phyloP scores from a whole-genome alignment of 1,140 invertebrate genomes.

The Glossosoma conforme region DNA sequence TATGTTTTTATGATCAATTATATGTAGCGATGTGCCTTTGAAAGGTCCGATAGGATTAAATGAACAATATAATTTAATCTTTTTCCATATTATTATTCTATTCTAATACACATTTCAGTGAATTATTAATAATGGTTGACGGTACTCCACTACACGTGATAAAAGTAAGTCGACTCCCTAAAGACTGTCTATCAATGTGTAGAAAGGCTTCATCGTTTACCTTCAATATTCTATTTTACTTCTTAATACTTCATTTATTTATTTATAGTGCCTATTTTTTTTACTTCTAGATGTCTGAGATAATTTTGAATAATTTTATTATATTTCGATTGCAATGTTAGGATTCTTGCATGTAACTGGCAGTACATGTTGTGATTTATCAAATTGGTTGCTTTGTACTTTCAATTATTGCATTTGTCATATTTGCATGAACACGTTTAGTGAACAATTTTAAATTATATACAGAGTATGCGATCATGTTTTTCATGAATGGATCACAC shows the following conservation, averaged over 20 bases:
- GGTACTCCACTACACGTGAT: slow-evolving; percentile 16
- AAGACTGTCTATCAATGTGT: slow-evolving; percentile 5
- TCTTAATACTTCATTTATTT: not conserved
- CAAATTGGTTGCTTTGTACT: too few species aligned
- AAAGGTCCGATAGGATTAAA: too few species aligned
- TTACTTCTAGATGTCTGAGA: not conserved
- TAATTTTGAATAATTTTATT: slow-evolving; percentile 1
- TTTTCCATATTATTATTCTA: too few species aligned
- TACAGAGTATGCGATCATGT: too few species aligned
- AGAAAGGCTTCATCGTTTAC: not conserved
- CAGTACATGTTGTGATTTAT: too few species aligned
- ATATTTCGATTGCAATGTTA: not conserved
- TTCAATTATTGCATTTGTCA: too few species aligned
- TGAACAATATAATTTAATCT: too few species aligned
- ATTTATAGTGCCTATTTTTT: not conserved
- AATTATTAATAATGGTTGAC: slow-evolving; percentile 14
- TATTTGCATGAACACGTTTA: too few species aligned
- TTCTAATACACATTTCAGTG: slow-evolving; percentile 14
- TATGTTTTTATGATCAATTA: too few species aligned
- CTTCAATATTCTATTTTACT: not conserved
- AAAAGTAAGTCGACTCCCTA: slow-evolving; percentile 10
- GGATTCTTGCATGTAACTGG: not conserved
- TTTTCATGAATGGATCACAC: too few species aligned
- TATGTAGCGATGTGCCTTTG: too few species aligned
- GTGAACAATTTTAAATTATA: too few species aligned